These are phyloP conservation scores for Tetraneura akinire DNA, from an alignment of 1,140 invertebrate genomes.

Conservation along the genomic window DNA sequence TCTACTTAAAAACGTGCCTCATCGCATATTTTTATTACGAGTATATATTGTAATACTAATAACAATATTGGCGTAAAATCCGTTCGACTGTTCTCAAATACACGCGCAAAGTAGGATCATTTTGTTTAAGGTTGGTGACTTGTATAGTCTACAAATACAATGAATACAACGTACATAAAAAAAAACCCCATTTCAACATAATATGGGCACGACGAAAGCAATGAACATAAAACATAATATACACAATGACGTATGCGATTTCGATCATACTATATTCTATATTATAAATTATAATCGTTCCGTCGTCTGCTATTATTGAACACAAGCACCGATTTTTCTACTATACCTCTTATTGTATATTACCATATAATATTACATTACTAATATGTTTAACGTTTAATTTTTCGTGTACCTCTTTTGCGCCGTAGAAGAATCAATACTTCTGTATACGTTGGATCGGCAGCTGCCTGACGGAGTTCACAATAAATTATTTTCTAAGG, in stretches of 20 bases:
- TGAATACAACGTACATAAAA: constrained; percentile 18
- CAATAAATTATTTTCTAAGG: not conserved
- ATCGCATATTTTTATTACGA: not conserved
- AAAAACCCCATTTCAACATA: constrained; percentile 9
- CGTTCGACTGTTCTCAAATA: not conserved
- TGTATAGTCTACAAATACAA: constrained; percentile 1
- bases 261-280: too few relatives aligned
- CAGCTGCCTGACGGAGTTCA: not conserved
- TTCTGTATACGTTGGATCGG: not conserved
- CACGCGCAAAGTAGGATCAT: constrained; percentile 6
- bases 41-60: not conserved
- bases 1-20: not conserved
- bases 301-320: not conserved
- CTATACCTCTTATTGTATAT: too few relatives aligned
- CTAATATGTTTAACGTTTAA: too few relatives aligned
- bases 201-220: not conserved
- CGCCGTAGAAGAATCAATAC: not conserved
- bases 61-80: constrained; percentile 35
- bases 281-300: not conserved
- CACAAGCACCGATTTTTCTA: not conserved
- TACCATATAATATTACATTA: not conserved
- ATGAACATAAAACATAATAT: not conserved
- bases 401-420: constrained; percentile 25
- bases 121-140: constrained; percentile 46
- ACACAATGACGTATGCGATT: not conserved